A percentile compares a stretch with the other conserved stretches of the same genome.
These are phyloP conservation scores for Acrobeloides nanus DNA, from an alignment of 2,888 invertebrate genomes.

Conservation along the genomic window DNA sequence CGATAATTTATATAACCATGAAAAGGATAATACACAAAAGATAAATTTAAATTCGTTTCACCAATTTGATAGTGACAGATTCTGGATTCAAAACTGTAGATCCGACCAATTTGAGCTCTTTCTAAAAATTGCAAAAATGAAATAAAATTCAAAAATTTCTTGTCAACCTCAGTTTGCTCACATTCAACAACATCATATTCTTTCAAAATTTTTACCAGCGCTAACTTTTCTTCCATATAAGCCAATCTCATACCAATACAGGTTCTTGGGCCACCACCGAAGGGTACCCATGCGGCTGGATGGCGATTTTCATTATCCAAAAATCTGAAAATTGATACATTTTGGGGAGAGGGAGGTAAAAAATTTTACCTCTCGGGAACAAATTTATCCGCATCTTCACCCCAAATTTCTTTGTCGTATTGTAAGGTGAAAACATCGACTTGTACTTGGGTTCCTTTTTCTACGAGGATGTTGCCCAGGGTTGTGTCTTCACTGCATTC, in stretches of 20 bases:
- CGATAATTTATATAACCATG: too few relatives aligned
- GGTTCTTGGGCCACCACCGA: conserved; percentile 33
- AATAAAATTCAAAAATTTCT: too few relatives aligned
- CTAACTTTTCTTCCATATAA: conserved; percentile 41
- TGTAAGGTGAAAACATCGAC: conserved; percentile 38
- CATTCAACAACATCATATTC: too few relatives aligned
- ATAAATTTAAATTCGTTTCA: too few relatives aligned
- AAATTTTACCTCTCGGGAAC: conserved; percentile 31
- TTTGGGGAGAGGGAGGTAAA: neutral
- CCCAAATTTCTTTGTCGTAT: conserved; percentile 34
- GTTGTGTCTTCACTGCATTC: conserved; percentile 31
- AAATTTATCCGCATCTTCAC: conserved; percentile 36
- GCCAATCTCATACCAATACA: conserved; percentile 30
- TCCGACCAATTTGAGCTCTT: too few relatives aligned
- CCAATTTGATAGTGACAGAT: too few relatives aligned
- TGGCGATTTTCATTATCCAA: neutral
- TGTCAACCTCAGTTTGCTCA: too few relatives aligned
- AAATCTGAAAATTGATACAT: neutral
- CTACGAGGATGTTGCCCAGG: conserved; percentile 27
- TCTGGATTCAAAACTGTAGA: too few relatives aligned
- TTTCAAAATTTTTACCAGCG: too few relatives aligned
- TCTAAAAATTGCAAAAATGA: too few relatives aligned
- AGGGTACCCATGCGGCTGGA: conserved; percentile 8
- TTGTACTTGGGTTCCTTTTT: conserved; percentile 30
- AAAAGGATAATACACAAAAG: too few relatives aligned